Base-by-base conservation (phyloP, 2,797 vertebrate species). In the Nyctibius grandis region DNA sequence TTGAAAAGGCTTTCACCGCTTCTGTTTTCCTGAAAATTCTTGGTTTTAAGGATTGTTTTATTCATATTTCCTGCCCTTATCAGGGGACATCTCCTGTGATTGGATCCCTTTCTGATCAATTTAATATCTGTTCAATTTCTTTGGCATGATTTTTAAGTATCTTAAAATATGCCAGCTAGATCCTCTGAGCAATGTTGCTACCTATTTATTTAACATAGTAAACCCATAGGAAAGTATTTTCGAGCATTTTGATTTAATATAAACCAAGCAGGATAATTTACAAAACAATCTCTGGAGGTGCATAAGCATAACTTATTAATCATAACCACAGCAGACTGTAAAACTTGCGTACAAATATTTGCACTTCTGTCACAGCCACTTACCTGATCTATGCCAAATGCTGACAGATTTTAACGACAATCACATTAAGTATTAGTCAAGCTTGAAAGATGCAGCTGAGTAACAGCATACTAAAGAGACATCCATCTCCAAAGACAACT, bases 381-480 rank as follows among this genome's bases (percentile, higher is more conserved):
- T 86, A 12, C 93, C 94, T 95, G 95, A 97, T 97, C 85, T 60
- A 23, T 97, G 94, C 96, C 97, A 97, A 96, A 91, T 85, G 91
- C 97, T 97, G 97, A 96, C 97, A 97, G 96, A 95, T 97, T 98
- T 98, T 97, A 96, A 97, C 97, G 97, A 95, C 97, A 98, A 97
- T 97, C 97, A 96, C 96, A 97, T 98, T 97, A 98, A 97, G 93
- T 96, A 97, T 97, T 98, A 98, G 98, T 97, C 97, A 97, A 94
- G 93, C 97, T 97, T 95, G 97, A 97, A 98, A 95, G 95, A 96
- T 80, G 76, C 88, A 97, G 94, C 86, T 69, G 69, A 26, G 10
- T 96, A 96, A 84, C 84, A 33, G 97, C 93, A 96, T 97, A 93
- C 96, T 97, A 97, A 98, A 31, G 25, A 97, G 95, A 74, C 67